Conservation (phyloP, 2,888 invertebrate species). For the Drosophila monieri region DNA sequence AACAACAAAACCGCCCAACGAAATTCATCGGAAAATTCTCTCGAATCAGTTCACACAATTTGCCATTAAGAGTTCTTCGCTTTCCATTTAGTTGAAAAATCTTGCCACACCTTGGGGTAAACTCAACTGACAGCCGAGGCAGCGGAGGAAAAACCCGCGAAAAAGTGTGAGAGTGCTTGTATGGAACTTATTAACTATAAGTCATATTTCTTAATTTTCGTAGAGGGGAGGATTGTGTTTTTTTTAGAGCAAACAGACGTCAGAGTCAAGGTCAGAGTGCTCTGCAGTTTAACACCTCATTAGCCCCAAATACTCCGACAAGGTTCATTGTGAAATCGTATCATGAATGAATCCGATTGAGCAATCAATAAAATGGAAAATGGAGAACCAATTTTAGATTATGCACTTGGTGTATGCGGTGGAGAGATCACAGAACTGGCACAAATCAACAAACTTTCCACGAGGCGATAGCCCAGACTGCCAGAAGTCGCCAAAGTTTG, state of each 20-base stretch:
- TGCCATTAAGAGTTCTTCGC: constrained; percentile 29
- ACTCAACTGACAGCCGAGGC: neutral
- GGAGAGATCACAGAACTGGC: neutral
- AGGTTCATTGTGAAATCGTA: neutral
- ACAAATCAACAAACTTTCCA: constrained; percentile 20
- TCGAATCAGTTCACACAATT: constrained; percentile 30
- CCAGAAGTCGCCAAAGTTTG: constrained; percentile 24
- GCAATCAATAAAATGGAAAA: constrained; percentile 2
- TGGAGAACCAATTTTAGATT: neutral
- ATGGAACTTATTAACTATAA: constrained; percentile 24
- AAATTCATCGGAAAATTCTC: constrained; percentile 27
- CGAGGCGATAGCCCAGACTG: neutral
- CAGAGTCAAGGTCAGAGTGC: constrained; percentile 10
- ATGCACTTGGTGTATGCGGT: neutral
- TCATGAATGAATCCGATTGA: neutral
- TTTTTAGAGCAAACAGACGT: neutral
- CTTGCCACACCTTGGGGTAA: constrained; percentile 30
- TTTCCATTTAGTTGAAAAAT: constrained; percentile 39
- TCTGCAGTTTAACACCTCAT: constrained; percentile 25
- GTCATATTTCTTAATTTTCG: constrained; percentile 25
- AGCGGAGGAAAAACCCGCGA: neutral
- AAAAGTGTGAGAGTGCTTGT: constrained; percentile 1
- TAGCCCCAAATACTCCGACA: constrained; percentile 3
- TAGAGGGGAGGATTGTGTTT: neutral
- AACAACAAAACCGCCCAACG: constrained; percentile 2